A percentile compares a stretch with the other conserved stretches of the same genome.
These are phyloP conservation scores for Simalia tracyae DNA, from an alignment of 2,797 vertebrate species.

Conservation along the genomic window DNA sequence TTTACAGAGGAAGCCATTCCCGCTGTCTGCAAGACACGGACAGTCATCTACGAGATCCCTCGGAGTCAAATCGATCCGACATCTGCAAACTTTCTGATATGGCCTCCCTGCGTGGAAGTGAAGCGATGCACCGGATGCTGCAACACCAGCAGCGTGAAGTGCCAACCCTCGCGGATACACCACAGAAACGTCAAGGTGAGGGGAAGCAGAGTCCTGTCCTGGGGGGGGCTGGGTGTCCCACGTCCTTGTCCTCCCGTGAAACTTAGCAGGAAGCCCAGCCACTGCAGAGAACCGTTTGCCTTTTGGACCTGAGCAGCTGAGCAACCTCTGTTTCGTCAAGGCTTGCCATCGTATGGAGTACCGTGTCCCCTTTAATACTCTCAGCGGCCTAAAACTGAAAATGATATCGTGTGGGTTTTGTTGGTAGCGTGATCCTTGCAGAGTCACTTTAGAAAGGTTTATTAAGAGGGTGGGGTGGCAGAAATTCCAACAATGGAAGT, in stretches of 20 bases:
- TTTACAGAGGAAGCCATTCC: conserved; percentile 88
- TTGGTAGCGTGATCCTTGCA: too few relatives aligned
- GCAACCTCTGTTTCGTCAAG: too few relatives aligned
- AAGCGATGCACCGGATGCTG: conserved; percentile 94
- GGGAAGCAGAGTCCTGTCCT: background rate
- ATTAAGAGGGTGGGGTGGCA: too few relatives aligned
- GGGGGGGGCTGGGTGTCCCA: background rate
- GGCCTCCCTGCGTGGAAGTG: conserved; percentile 96
- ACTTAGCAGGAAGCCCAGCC: background rate
- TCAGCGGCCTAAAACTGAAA: too few relatives aligned
- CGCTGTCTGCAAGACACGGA: conserved; percentile 88
- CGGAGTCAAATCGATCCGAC: conserved; percentile 93
- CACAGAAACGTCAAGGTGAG: conserved; percentile 86
- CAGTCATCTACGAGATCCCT: conserved; percentile 93
- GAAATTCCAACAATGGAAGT: too few relatives aligned
- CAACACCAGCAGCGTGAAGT: conserved; percentile 91
- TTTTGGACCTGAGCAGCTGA: background rate
- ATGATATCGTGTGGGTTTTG: too few relatives aligned
- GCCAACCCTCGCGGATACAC: conserved; percentile 84
- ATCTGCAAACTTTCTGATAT: conserved; percentile 95
- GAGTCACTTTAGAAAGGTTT: too few relatives aligned
- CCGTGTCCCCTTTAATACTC: too few relatives aligned
- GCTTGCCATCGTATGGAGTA: too few relatives aligned
- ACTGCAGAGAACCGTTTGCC: background rate
- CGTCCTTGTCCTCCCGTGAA: background rate